These are phyloP conservation scores for Acromyrmex heyeri DNA, from an alignment of 1,140 invertebrate species.

Conservation along the genomic window DNA sequence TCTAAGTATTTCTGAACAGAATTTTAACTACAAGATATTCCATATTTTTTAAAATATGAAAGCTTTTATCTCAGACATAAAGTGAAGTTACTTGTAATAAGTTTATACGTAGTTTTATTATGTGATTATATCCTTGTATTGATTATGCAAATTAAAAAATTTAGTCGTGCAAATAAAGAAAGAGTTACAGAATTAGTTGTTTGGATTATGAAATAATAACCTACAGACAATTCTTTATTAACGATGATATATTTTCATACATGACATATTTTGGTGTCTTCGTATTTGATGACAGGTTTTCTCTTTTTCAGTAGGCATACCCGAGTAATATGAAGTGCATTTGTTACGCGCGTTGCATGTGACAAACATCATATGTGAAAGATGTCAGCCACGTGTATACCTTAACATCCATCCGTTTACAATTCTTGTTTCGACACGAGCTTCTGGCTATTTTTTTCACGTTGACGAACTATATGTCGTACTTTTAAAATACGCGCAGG, in stretches of 20 bases:
- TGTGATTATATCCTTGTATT: not conserved
- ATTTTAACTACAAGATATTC: not conserved
- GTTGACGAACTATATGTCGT: not conserved
- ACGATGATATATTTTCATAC: not conserved
- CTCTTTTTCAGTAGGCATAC: slow-evolving; percentile 24
- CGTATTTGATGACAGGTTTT: slow-evolving; percentile 9
- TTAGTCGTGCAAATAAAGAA: not conserved
- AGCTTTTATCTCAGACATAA: not conserved
- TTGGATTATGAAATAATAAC: not conserved
- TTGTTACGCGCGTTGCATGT: slow-evolving; percentile 2
- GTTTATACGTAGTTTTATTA: not conserved
- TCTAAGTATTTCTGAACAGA: not conserved
- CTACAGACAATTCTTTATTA: not conserved
- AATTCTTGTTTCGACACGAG: slow-evolving; percentile 7
- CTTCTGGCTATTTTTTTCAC: slow-evolving; percentile 28
- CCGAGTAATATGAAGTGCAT: slow-evolving; percentile 10
- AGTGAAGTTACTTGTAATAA: not conserved
- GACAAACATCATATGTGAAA: slow-evolving; percentile 41
- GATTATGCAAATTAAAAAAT: not conserved
- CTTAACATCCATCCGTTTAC: slow-evolving; percentile 24
- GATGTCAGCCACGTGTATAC: slow-evolving; percentile 28
- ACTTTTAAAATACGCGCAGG: slow-evolving; percentile 10
- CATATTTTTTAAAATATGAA: not conserved
- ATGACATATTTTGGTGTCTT: not conserved
- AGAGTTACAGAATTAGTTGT: not conserved